Evolutionary conservation across 2,113 vertebrate species (phyloP).

Genomic region (Platysternon megacephalum): DNA sequence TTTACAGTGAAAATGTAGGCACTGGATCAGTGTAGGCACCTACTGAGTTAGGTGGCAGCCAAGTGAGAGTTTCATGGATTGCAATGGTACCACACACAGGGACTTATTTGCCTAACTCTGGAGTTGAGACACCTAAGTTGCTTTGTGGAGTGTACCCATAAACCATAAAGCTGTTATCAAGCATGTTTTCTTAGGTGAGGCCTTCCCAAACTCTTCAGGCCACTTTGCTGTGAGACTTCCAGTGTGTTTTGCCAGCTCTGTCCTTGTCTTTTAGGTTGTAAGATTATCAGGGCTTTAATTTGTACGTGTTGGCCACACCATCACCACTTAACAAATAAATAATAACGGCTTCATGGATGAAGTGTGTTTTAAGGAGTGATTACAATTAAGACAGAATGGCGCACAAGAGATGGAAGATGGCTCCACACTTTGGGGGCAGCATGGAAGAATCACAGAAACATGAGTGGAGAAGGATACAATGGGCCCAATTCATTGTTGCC

Average conservation of each 20-base stretch:
- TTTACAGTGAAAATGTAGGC: no score
- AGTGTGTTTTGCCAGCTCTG: background rate
- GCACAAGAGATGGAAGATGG: background rate
- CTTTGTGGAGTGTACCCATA: background rate
- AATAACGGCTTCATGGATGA: background rate
- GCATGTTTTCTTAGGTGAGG: background rate
- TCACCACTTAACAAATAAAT: background rate
- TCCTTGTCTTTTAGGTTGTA: background rate
- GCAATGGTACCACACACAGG: no score
- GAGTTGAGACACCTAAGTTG: no score
- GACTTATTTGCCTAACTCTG: no score
- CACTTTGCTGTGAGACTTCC: background rate
- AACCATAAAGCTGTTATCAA: background rate
- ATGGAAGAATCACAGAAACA: no score
- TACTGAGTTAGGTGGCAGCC: no score
- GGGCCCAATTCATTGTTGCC: accelerated
- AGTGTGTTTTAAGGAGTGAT: background rate
- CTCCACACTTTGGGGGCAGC: background rate
- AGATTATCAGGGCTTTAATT: background rate
- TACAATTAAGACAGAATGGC: background rate
- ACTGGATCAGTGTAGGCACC: no score
- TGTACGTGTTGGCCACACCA: background rate
- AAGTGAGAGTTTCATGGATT: no score
- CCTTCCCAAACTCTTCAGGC: background rate
- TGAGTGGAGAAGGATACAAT: background rate